A percentile compares a stretch with the other conserved stretches of the same genome.
Evolutionary conservation across 2,888 invertebrate species (phyloP).

Genomic region (Ochropleura leucogaster): DNA sequence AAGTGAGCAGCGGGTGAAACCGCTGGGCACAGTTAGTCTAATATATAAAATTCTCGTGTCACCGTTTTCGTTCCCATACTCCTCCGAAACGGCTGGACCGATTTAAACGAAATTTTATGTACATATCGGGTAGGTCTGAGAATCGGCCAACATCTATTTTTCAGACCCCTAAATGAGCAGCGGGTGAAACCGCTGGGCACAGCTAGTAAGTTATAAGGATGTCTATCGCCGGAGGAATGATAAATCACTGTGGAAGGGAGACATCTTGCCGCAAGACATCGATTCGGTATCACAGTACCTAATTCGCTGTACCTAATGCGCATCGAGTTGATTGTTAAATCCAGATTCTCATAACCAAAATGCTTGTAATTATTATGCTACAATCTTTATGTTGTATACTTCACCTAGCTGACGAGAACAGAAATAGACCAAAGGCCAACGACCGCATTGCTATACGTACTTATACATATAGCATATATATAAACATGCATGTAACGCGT

Average conservation of each 20-base stretch:
- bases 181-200: too few species aligned
- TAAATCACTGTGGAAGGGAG: neutral
- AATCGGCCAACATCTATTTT: too few species aligned
- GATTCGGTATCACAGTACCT: neutral
- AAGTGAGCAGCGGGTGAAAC: too few species aligned
- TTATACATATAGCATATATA: neutral
- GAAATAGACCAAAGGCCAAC: conserved; percentile 78
- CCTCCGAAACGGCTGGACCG: too few species aligned
- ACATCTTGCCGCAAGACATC: neutral
- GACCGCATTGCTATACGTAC: conserved; percentile 73
- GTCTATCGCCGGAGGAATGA: neutral
- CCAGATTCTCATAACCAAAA: conserved; percentile 50
- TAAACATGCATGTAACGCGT: neutral
- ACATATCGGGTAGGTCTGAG: too few species aligned
- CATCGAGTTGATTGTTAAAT: neutral
- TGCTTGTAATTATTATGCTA: conserved; percentile 39
- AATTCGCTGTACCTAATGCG: neutral
- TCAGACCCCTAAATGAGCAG: too few species aligned
- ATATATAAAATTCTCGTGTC: too few species aligned
- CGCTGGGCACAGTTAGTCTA: too few species aligned
- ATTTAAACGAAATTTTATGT: too few species aligned
- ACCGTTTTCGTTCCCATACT: too few species aligned
- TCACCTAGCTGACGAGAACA: conserved; percentile 60
- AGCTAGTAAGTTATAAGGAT: too few species aligned
- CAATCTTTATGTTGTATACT: conserved; percentile 52